phyloP scores from a whole-genome alignment of 2,113 vertebrate genomes.

The Catharus minimus region DNA sequence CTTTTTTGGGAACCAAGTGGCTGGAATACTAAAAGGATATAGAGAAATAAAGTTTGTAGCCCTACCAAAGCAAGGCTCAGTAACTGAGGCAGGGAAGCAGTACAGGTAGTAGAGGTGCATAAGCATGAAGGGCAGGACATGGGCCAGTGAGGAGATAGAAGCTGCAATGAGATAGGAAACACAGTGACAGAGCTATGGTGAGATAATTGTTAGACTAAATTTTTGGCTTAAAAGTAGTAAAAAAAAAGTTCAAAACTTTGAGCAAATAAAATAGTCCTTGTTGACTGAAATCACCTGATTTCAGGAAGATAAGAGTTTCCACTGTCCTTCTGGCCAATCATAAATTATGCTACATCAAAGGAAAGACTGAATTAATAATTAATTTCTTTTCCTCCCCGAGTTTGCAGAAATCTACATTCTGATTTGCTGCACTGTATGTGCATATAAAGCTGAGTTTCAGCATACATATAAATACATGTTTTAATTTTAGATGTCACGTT shows the following conservation, averaged over 20 bases:
- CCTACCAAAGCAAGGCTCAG: background rate
- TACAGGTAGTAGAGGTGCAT: background rate
- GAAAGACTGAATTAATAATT: conserved; percentile 3
- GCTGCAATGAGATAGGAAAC: background rate
- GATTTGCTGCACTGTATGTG: background rate
- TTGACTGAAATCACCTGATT: background rate
- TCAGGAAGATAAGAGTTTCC: background rate
- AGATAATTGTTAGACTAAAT: background rate
- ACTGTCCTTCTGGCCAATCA: background rate
- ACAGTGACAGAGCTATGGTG: background rate
- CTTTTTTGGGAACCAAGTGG: background rate
- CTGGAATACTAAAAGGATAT: background rate
- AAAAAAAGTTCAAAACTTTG: background rate
- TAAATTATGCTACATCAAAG: background rate
- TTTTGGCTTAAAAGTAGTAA: background rate
- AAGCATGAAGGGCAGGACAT: background rate
- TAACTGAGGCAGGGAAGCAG: background rate
- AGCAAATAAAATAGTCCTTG: conserved; percentile 8
- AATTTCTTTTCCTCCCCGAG: background rate
- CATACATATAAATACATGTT: background rate
- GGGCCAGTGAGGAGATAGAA: background rate
- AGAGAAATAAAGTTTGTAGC: background rate
- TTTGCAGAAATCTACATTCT: background rate
- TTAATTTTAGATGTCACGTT: conserved; percentile 20
- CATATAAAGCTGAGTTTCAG: background rate